Base-by-base conservation (phyloP, 2,888 invertebrate species). In the Uloborus plumipes region DNA sequence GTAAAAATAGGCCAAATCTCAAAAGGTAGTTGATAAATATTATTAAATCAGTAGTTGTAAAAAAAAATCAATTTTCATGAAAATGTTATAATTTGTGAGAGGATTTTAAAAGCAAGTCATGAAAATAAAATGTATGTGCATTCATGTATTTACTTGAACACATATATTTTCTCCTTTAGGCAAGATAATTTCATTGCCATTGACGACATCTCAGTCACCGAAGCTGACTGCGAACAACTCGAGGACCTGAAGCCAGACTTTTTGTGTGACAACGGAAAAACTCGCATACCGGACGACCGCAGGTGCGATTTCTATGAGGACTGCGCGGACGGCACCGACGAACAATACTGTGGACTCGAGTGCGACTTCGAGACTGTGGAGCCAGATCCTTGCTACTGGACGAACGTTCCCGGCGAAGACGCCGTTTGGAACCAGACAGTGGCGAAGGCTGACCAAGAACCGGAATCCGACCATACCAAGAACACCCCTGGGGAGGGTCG, bases 281-380 rank as follows among this genome's bases (percentile, higher is more conserved):
- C 65, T 6, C 67, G 72, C 20, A 82, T 85, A 62, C 59, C 76
- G 14, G 72, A 62, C 55, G 80, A 85, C 18, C 47, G 65, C 14
- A 74, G 84, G 11, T 85, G 85, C 51, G 85, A 85, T 55, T 85
- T 85, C 55, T 84, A 65, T 55, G 47, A 47, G 2, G 84, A 85
- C 51, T 85, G 85, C 61, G 11, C 49, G 53, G 84, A 85, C 59
- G 75, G 71, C 6, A 62, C 53, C 2, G 85, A 85, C 51, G 85
- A 85, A 73, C 20, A 11, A 1, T 58, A 66, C 20, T 85, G 85
- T 53, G 85, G 85, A 9, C 49, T 51, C 2, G 26, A 72, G 15
- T 85, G 85, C 49, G 79, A 85, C n/a, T 85, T 85, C 53, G 85
- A 85, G 62, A 67, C 18, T 0, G 66, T 67, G 26, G 84, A 80